Base-by-base conservation (phyloP, 1,140 invertebrate genomes). In the Adoxophyes honmai region DNA sequence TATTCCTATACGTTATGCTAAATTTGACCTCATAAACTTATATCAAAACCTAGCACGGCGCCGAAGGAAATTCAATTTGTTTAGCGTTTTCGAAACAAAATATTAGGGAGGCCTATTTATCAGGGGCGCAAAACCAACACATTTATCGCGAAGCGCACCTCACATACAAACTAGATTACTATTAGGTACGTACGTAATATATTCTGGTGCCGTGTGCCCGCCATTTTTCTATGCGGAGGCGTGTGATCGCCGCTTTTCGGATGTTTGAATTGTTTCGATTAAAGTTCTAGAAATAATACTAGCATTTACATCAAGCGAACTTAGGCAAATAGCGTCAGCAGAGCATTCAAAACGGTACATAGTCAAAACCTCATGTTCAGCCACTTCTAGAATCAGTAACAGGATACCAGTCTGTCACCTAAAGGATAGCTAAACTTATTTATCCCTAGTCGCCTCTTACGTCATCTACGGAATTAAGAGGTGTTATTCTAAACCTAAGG, bases 111-210 rank as follows among this genome's bases (percentile, higher is more conserved):
- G 54, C 70, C 73, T 79, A 83, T 79, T 79, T 83, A 79, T 83
- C 80, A 81, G 64, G 42, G 70, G 73, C 70, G 72, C 63, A 70
- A 72, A 78, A 81, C 77, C 72, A 78, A 80, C 74, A 80, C 77
- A 77, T 80, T 67, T 65, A 73, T 76, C 66, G 59, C 65, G 64
- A 55, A 54, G 57, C 70, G 66, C 73, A 79, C 72, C 75, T 77
- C 71, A 80, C 79, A 77, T 78, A 80, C 71, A 79, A 81, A 83
- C 73, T 79, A 76, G 73, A 66, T 68, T 72, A 62, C 73, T 72
- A 81, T 81, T 78, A 75, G 18, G 13, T 16, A 8, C n/a, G 36
- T 37, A 37, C 68, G 66, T 78, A 78, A 83, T 79, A 75, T 83
- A 83, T 83, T 83, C 78, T 60, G 66, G 68, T 76, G 75, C 76